These are phyloP conservation scores for Molossus alvarezi DNA, from an alignment of 2,797 vertebrate species.

Conservation along the genomic window DNA sequence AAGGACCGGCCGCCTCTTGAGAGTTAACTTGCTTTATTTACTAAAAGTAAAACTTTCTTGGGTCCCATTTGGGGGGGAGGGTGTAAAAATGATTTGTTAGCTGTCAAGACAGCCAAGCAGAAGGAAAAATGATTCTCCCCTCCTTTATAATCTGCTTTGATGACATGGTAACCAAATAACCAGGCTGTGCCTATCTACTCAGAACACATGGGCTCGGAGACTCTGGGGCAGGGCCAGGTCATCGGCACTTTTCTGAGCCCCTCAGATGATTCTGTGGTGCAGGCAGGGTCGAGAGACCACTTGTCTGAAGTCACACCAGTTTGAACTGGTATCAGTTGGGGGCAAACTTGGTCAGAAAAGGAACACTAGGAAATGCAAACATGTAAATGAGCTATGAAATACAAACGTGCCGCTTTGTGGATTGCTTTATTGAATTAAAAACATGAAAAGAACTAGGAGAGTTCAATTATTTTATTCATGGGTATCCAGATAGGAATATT, in stretches of 20 bases:
- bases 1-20: slow-evolving; percentile 69
- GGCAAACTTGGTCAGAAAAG: not conserved
- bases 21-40: slow-evolving; percentile 81
- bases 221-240: not conserved
- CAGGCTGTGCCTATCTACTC: not conserved
- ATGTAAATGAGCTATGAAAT: not conserved
- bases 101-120: slow-evolving; percentile 60
- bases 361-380: not conserved
- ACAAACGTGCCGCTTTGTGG: not conserved
- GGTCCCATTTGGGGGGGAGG: not conserved
- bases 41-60: slow-evolving; percentile 80
- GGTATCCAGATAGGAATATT: not conserved
- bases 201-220: not conserved
- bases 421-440: not conserved
- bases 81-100: slow-evolving; percentile 62
- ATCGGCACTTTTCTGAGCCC: not conserved
- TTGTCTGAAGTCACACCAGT: slow-evolving; percentile 1
- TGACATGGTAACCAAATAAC: not conserved
- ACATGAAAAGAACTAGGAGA: not conserved
- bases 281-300: not conserved
- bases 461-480: not conserved
- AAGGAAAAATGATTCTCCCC: slow-evolving; percentile 50
- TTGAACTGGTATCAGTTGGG: not conserved
- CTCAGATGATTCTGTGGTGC: not conserved
- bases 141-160: not conserved